These are phyloP conservation scores for Cariama cristata DNA, from an alignment of 2,113 vertebrate species.

Conservation along the genomic window DNA sequence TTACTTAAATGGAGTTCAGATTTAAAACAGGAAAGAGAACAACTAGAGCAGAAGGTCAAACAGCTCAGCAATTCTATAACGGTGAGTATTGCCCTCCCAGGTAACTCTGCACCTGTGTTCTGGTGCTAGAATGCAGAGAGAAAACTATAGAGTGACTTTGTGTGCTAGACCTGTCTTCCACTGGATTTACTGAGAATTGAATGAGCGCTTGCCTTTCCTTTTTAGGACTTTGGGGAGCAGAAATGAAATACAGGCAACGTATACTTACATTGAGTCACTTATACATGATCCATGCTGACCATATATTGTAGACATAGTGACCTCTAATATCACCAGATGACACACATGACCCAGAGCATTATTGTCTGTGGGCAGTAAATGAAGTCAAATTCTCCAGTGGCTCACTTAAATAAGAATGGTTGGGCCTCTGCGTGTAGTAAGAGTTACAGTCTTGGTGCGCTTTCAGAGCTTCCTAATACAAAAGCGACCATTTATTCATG, in stretches of 20 bases:
- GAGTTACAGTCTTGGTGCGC: not conserved
- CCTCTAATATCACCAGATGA: not conserved
- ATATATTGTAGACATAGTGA: not conserved
- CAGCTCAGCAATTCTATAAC: constrained; percentile 96
- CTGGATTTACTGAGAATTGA: not conserved
- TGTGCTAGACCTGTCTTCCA: not conserved
- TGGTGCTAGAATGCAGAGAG: not conserved
- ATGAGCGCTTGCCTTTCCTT: not conserved
- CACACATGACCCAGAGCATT: not conserved
- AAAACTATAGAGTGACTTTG: not conserved
- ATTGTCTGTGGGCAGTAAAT: not conserved
- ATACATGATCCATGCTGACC: not conserved
- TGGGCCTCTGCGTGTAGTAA: not conserved
- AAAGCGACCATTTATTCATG: not conserved
- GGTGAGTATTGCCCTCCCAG: constrained; percentile 75
- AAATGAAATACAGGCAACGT: not conserved
- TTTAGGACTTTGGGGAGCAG: not conserved
- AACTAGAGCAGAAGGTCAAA: constrained; percentile 96
- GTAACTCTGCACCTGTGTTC: not conserved
- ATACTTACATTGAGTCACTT: not conserved
- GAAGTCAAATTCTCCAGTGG: not conserved
- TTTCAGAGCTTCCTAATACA: not conserved
- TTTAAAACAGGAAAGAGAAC: constrained; percentile 94
- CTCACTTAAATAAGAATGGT: not conserved
- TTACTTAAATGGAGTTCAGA: constrained; percentile 97